Conservation (phyloP, 1,140 invertebrate genomes). For the Camponotus pennsylvanicus region DNA sequence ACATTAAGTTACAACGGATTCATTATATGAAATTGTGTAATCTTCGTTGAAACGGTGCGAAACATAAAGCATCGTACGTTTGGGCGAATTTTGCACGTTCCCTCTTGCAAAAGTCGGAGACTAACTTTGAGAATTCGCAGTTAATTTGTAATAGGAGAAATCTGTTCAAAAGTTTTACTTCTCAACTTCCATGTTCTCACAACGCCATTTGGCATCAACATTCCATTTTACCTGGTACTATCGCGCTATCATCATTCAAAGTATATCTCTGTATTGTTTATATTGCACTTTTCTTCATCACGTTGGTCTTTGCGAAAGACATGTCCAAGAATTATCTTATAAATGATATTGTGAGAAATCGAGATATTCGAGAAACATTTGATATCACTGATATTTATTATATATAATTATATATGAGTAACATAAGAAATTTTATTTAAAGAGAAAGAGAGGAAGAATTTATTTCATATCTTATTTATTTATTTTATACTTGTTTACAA, state of each 20-base stretch:
- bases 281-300: constrained; percentile 24
- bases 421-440: neutral
- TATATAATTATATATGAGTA: neutral
- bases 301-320: neutral
- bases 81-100: constrained; percentile 24
- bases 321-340: neutral
- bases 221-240: constrained; percentile 37
- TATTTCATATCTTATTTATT: no score
- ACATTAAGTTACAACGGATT: constrained; percentile 18
- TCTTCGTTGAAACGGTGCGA: constrained; percentile 36
- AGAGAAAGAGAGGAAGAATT: no score
- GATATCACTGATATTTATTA: neutral
- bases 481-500: no score
- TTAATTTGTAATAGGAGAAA: constrained; percentile 59
- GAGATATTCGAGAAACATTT: no score
- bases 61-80: constrained; percentile 20
- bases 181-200: neutral
- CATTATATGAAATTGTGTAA: constrained; percentile 35
- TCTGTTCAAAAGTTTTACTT: constrained; percentile 24
- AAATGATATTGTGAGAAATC: neutral
- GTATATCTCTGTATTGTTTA: constrained; percentile 58
- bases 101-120: constrained; percentile 40
- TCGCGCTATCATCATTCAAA: constrained; percentile 27
- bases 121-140: constrained; percentile 29
- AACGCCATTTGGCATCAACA: constrained; percentile 2